Conservation (phyloP, 2,113 vertebrate species). For the Microtus ochrogaster region DNA sequence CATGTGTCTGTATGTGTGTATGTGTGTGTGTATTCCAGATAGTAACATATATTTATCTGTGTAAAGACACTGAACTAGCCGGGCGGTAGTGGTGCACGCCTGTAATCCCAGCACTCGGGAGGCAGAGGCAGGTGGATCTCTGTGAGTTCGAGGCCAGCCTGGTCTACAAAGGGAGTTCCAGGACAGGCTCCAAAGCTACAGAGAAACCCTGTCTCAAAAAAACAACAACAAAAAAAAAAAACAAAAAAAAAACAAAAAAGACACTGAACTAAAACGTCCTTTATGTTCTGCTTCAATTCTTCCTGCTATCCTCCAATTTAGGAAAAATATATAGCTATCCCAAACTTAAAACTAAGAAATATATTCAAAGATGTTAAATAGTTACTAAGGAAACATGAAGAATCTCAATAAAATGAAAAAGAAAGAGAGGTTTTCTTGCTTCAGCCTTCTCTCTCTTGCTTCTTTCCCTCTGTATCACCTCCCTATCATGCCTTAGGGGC, state of each 20-base stretch:
- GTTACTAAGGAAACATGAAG: not conserved
- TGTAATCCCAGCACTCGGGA: too few species aligned
- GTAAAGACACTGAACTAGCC: not conserved
- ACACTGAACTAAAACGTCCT: not conserved
- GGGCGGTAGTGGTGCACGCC: too few species aligned
- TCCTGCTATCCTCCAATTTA: not conserved
- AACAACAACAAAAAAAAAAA: too few species aligned
- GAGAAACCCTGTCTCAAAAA: too few species aligned
- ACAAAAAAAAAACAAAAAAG: too few species aligned
- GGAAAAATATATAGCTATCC: not conserved
- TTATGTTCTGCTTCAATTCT: not conserved
- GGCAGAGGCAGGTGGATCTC: too few species aligned
- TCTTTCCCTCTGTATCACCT: not conserved
- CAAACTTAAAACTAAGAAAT: not conserved
- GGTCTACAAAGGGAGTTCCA: too few species aligned
- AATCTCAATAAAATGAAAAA: not conserved
- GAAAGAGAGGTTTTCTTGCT: not conserved
- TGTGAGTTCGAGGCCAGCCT: too few species aligned
- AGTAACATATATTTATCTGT: constrained; percentile 5
- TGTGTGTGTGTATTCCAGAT: not conserved
- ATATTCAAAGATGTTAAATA: not conserved
- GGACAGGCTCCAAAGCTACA: too few species aligned
- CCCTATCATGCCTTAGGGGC: fast-evolving
- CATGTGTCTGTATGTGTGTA: not conserved
- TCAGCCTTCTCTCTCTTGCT: fast-evolving